A percentile compares a stretch with the other conserved stretches of the same genome.
Evolutionary conservation across 2,888 invertebrate genomes (phyloP).

Genomic region (Ischnura elegans): DNA sequence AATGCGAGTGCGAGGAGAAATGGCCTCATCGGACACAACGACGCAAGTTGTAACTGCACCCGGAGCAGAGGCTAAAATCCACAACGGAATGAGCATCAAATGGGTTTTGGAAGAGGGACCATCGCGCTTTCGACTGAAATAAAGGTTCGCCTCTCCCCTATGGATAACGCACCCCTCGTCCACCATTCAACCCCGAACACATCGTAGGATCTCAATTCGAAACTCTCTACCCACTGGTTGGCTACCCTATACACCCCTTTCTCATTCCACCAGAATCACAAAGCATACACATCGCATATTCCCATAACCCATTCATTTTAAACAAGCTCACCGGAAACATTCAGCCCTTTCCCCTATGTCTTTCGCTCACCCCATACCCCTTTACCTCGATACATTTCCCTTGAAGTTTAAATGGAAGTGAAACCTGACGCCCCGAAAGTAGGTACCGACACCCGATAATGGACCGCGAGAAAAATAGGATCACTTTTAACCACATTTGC

Average conservation of each 20-base stretch:
- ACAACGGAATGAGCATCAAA: neutral
- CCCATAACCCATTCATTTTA: conserved; percentile 13
- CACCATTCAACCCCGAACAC: neutral
- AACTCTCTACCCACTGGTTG: neutral
- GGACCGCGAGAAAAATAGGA: too few relatives aligned
- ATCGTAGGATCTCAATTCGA: neutral
- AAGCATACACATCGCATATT: neutral
- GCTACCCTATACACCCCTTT: neutral
- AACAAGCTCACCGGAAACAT: neutral
- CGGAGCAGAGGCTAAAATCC: neutral
- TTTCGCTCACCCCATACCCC: neutral
- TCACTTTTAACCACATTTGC: too few relatives aligned
- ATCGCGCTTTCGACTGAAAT: neutral
- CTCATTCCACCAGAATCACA: neutral
- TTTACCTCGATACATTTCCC: neutral
- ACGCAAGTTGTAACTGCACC: neutral
- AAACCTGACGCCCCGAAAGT: too few relatives aligned
- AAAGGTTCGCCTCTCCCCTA: neutral
- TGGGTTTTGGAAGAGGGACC: neutral
- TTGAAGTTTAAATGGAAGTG: neutral
- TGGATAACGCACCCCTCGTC: neutral
- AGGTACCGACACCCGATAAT: too few relatives aligned
- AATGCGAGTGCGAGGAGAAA: neutral
- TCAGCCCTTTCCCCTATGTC: neutral
- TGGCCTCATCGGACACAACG: neutral